These are phyloP conservation scores for Oreochromis tanganicae DNA, from an alignment of 2,113 vertebrate genomes.

Conservation along the genomic window DNA sequence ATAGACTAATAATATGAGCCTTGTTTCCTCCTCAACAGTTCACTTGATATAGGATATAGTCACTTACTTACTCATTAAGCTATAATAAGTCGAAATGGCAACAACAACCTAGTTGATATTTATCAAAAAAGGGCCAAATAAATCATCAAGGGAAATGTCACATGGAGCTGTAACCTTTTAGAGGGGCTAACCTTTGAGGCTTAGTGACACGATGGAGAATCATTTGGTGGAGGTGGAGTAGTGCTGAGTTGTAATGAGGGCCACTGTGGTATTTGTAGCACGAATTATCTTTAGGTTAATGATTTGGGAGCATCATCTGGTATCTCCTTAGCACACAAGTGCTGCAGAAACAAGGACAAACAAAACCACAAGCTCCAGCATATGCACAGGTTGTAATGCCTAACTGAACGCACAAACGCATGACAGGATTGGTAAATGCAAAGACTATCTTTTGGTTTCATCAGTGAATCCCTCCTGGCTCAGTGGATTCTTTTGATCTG, in stretches of 20 bases:
- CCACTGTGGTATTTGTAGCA: slow-evolving; percentile 31
- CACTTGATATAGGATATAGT: not conserved
- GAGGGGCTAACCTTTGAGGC: slow-evolving; percentile 53
- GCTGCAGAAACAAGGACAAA: not conserved
- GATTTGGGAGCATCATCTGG: not conserved
- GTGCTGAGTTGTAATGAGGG: slow-evolving; percentile 29
- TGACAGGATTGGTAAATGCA: not conserved
- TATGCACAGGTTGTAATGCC: not conserved
- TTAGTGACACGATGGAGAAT: slow-evolving; percentile 24
- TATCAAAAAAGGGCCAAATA: slow-evolving; percentile 47
- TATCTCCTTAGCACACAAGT: not conserved
- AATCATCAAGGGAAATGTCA: slow-evolving; percentile 66
- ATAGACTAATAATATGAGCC: not conserved
- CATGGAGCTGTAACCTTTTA: slow-evolving; percentile 54
- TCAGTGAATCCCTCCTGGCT: slow-evolving; percentile 1
- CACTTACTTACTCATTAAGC: not conserved
- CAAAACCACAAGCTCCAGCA: not conserved
- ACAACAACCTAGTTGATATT: slow-evolving; percentile 45
- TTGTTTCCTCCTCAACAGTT: not conserved
- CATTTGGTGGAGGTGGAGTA: slow-evolving; percentile 10
- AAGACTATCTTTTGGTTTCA: not conserved
- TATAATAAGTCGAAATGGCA: not conserved
- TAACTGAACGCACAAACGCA: not conserved
- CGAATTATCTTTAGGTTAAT: slow-evolving; percentile 46
- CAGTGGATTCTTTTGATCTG: slow-evolving; percentile 4